Conservation (phyloP, 1,140 invertebrate genomes). For the Psix sp. region DNA sequence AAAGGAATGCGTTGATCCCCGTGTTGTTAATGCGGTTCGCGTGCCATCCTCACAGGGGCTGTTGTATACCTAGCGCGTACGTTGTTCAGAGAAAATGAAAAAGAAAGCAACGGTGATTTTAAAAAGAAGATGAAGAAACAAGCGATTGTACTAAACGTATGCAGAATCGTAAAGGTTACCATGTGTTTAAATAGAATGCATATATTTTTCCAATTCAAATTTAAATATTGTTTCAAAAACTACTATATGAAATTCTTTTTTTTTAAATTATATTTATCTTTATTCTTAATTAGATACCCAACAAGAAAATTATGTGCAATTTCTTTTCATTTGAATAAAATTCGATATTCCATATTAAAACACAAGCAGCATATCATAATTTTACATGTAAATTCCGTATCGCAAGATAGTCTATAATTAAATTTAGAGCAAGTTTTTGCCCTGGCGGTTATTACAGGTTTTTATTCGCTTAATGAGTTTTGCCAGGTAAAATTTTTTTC, state of each 20-base stretch:
- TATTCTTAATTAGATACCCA: no score
- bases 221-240: slow-evolving; percentile 1
- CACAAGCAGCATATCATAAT: slow-evolving; percentile 18
- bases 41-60: slow-evolving; percentile 59
- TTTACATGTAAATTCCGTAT: slow-evolving; percentile 29
- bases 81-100: slow-evolving; percentile 40
- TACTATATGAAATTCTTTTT: neutral
- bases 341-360: slow-evolving; percentile 11
- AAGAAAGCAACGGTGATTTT: slow-evolving; percentile 32
- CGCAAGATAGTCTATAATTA: slow-evolving; percentile 31
- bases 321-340: slow-evolving; percentile 1
- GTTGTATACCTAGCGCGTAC: slow-evolving; percentile 53
- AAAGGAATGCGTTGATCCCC: slow-evolving; percentile 64
- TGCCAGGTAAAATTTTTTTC: neutral
- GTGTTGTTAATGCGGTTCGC: slow-evolving; percentile 62
- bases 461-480: slow-evolving; percentile 18
- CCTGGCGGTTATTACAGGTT: slow-evolving; percentile 11
- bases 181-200: slow-evolving; percentile 14
- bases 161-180: slow-evolving; percentile 27
- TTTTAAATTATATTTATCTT: neutral
- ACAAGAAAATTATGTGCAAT: slow-evolving; percentile 6
- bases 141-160: slow-evolving; percentile 18
- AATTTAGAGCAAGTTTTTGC: slow-evolving; percentile 24
- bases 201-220: slow-evolving; percentile 11
- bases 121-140: slow-evolving; percentile 32